Evolutionary conservation across 2,113 vertebrate genomes (phyloP), one percentile per base, ranked within the genome.

Genomic region (Coryphaenoides rupestris): DNA sequence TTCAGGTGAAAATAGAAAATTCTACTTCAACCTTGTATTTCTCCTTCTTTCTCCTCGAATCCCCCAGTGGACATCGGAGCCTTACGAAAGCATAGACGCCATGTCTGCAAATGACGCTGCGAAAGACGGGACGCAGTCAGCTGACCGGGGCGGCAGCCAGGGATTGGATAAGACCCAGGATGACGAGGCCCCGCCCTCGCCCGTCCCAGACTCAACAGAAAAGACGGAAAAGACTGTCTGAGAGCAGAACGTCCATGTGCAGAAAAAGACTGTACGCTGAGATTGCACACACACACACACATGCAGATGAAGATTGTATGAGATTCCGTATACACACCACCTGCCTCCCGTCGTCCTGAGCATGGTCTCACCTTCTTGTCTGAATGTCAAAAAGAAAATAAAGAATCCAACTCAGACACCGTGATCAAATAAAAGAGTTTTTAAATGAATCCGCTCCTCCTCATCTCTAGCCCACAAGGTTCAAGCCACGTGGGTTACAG

Each of bases 61-160:
- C 55, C 55, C 45, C 26, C 77, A 95, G 93, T 93, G 92, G 79
- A 87, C 83, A 1, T 84, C 92, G 0, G 93, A 95, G 69, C 83
- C 91, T 14, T 92, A 90, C 0, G 92, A 94, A 74, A 89, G 86
- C 16, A 80, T 89, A 0, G 91, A 93, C 6, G 77, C 81, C 2
- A 63, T 72, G 1, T 78, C 79, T 59, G 73, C 81, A 0, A 89
- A 68, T 17, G 70, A 78, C 13, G 71, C 64, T 52, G 19, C 68
- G 52, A 90, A 80, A 63, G 84, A 84, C 14, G 60, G 64, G 40
- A 55, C 53, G 13, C 78, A 81, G 55, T 82, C 80, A 47, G 64
- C 63, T 7, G 85, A 89, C 62, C 76, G 66, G 47, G 57, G 67
- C 71, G 63, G 63, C 53, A 78, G 72, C 72, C 87, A 84, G 24